These are phyloP conservation scores for Drosophila imparisetae DNA, from an alignment of 2,888 invertebrate species.

Conservation along the genomic window DNA sequence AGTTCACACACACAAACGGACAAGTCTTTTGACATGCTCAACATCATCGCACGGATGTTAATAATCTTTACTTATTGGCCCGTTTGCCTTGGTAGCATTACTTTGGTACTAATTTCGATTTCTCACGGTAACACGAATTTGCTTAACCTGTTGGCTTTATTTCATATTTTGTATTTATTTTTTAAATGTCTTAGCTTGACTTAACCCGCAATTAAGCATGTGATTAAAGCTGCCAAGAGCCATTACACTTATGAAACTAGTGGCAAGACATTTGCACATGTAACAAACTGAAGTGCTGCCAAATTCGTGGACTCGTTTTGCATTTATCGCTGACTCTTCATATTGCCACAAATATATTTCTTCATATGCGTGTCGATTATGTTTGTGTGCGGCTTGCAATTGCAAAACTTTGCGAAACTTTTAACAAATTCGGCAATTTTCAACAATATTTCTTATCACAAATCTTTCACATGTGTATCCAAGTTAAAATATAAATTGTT, in stretches of 20 bases:
- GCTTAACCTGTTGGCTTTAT: slow-evolving; percentile 3
- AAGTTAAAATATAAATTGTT: not conserved
- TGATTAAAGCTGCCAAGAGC: not conserved
- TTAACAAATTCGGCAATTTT: not conserved
- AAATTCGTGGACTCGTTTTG: slow-evolving; percentile 1
- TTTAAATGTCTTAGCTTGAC: not conserved
- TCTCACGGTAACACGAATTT: slow-evolving; percentile 2
- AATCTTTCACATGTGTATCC: not conserved
- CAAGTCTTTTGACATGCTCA: not conserved
- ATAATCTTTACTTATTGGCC: not conserved
- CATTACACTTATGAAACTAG: slow-evolving; percentile 5
- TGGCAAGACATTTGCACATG: not conserved
- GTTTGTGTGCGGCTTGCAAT: not conserved
- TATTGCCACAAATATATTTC: not conserved
- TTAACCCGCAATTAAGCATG: slow-evolving; percentile 3
- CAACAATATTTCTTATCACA: not conserved
- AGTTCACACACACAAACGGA: not conserved
- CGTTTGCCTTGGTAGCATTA: slow-evolving; percentile 3
- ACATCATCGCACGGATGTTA: not conserved
- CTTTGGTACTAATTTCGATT: not conserved
- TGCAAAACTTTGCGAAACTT: not conserved
- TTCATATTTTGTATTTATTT: not conserved
- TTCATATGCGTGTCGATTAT: not conserved
- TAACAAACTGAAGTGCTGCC: not conserved
- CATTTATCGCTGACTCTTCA: slow-evolving; percentile 4